phyloP scores from a whole-genome alignment of 2,113 vertebrate genomes.

The Ailurus styani region DNA sequence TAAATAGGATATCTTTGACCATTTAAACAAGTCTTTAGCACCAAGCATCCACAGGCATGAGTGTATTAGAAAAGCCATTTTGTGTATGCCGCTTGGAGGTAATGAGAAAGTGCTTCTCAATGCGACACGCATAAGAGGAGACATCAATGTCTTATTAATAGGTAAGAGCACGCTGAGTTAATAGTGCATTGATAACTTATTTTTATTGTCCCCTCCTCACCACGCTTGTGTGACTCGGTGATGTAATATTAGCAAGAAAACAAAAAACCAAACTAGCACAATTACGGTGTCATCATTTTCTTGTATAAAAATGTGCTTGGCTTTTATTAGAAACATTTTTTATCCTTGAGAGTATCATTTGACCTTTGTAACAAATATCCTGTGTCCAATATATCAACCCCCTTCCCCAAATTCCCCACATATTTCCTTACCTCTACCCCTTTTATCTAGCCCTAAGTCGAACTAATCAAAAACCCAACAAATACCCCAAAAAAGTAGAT shows the following conservation, averaged over 20 bases:
- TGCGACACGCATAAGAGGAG: conserved; percentile 84
- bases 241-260: conserved; percentile 82
- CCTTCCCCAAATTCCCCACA: background rate
- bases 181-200: conserved; percentile 84
- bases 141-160: conserved; percentile 90
- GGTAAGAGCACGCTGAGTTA: conserved; percentile 82
- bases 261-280: conserved; percentile 75
- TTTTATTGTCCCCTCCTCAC: conserved; percentile 80
- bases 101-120: conserved; percentile 87
- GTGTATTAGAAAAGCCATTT: conserved; percentile 89
- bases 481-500: background rate
- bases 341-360: conserved; percentile 75
- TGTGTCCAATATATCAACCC: background rate
- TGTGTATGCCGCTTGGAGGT: conserved; percentile 81
- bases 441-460: background rate
- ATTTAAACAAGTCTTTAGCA: conserved; percentile 86
- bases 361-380: conserved; percentile 48
- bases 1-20: conserved; percentile 87
- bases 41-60: conserved; percentile 83
- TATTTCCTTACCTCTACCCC: background rate
- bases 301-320: conserved; percentile 70
- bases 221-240: conserved; percentile 65
- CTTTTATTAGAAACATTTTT: conserved; percentile 75
- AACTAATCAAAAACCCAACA: background rate
- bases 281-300: conserved; percentile 74